A percentile compares a stretch with the other conserved stretches of the same genome.
phyloP scores from a whole-genome alignment of 2,888 invertebrate genomes.

The Morinoia aosen region DNA sequence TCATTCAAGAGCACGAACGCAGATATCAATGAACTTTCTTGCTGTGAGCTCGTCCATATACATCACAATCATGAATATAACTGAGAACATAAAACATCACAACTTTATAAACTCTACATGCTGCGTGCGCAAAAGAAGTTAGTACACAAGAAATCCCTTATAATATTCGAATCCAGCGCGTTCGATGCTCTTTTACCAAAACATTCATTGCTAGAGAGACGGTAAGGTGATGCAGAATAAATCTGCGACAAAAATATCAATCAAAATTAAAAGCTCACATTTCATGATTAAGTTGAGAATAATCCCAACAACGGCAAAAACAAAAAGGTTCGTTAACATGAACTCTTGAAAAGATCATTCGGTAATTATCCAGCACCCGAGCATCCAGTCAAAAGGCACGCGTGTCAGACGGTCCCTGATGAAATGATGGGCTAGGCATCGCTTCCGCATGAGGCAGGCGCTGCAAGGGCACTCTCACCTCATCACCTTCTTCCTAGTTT shows the following conservation, averaged over 20 bases:
- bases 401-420: background rate
- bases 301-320: background rate
- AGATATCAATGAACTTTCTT: background rate
- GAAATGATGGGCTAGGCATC: background rate
- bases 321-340: background rate
- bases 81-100: background rate
- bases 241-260: background rate
- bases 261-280: background rate
- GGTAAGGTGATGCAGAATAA: background rate
- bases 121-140: too few relatives aligned
- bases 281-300: background rate
- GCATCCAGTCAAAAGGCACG: background rate
- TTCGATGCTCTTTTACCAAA: background rate
- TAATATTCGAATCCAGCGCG: background rate
- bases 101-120: background rate
- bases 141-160: too few relatives aligned
- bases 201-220: background rate
- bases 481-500: background rate
- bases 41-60: background rate
- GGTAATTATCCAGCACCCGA: background rate
- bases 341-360: background rate
- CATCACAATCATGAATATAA: background rate
- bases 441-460: background rate
- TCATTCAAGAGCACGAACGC: background rate
- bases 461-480: background rate